A percentile compares a stretch with the other conserved stretches of the same genome.
phyloP scores from a whole-genome alignment of 2,113 vertebrate genomes.

The Tympanuchus pallidicinctus region DNA sequence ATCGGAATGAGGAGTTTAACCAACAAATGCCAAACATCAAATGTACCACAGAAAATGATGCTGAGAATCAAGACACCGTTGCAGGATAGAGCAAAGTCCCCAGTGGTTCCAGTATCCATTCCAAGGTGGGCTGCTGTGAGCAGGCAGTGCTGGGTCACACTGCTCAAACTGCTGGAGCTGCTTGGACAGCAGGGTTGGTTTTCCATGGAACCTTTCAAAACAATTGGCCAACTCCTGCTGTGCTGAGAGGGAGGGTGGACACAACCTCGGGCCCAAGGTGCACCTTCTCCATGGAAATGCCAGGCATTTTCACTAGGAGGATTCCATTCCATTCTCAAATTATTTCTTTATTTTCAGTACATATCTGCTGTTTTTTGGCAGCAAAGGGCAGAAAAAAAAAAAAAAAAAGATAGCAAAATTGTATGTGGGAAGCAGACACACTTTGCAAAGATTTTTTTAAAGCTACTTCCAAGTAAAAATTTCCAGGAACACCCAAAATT shows the following conservation, averaged over 20 bases:
- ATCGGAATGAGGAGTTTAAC: background rate
- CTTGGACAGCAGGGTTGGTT: background rate
- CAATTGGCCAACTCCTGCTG: background rate
- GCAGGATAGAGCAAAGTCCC: background rate
- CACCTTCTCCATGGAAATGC: background rate
- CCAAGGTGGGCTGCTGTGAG: background rate
- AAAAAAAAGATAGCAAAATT: background rate
- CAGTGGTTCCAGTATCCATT: background rate
- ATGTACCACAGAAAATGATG: background rate
- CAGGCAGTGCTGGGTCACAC: too few species aligned
- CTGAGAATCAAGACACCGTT: background rate
- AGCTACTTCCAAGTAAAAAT: background rate
- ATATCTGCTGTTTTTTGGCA: background rate
- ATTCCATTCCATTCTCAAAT: background rate
- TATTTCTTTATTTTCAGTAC: background rate
- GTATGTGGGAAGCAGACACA: background rate
- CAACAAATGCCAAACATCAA: background rate
- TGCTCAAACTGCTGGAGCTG: background rate
- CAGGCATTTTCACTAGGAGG: background rate
- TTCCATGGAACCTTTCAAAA: background rate
- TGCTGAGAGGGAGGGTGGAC: background rate
- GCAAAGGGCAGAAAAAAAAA: background rate
- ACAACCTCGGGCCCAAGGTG: background rate
- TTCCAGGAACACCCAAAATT: background rate
- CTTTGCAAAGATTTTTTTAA: background rate